Evolutionary conservation across 2,888 invertebrate species (phyloP), one percentile per base, ranked within the genome.

Genomic region (Ischnura elegans): DNA sequence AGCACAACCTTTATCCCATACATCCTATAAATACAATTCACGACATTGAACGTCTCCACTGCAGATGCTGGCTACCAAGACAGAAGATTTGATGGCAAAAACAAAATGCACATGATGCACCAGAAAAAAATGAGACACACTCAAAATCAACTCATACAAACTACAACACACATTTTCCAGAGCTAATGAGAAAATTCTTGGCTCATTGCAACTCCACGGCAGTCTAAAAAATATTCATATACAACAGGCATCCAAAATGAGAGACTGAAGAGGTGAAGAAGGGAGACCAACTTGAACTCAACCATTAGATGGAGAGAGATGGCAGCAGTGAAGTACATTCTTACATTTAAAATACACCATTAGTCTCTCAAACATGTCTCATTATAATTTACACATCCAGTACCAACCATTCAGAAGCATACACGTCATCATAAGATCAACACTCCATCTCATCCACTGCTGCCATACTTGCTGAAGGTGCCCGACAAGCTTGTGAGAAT

Each of bases 361-460:
- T 90, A 36, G 10, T 61, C 90, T 43, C 61, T 90, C 43, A 43
- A 47, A 55, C 36, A 36, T 36, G 25, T 87, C 87, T 55, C 87
- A 46, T 86, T 43, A 86, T 46, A 86, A 46, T 45, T 25, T 46
- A 86, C 45, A 86, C 43, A n/a, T 46, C 45, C 45, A n/a, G 86
- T 42, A 86, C 46, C n/a, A 46, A 45, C 86, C 87, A 87, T 55
- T 19, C 55, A 87, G 51, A 51, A 55, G 51, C 51, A 87, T 51
- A 61, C n/a, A 25, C 36, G 5, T 25, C 36, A 47, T 61, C 19
- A 42, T 21, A 76, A 51, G 21, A 90, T 90, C 61, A 90, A 61
- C 90, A 90, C 19, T 90, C 90, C 90, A 90, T 90, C n/a, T 90
- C 90, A 90, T 90, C 90, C 61, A 90, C 90, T 61, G 61, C 90